Conservation (phyloP, 2,888 invertebrate species). For the Autographa pulchrina region DNA sequence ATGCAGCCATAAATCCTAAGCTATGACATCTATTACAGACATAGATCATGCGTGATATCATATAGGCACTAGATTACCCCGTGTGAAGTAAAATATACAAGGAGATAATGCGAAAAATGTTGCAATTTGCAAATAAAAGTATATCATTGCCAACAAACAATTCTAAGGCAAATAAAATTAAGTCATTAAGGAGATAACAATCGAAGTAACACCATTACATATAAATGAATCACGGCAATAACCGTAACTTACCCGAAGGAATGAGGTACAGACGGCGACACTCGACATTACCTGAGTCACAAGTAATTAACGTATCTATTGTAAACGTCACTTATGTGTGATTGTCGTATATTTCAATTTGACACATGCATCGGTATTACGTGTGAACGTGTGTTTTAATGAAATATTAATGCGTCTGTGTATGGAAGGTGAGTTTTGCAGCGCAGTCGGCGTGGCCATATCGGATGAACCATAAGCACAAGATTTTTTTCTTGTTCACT, state of each 20-base stretch:
- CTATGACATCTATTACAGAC: constrained; percentile 47
- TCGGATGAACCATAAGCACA: constrained; percentile 58
- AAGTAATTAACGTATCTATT: constrained; percentile 61
- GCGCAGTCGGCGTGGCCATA: constrained; percentile 64
- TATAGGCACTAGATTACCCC: constrained; percentile 19
- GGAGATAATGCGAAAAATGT: constrained; percentile 50
- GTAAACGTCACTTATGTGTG: constrained; percentile 73
- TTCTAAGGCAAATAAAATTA: constrained; percentile 56
- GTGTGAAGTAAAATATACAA: constrained; percentile 40
- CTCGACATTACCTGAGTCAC: constrained; percentile 48
- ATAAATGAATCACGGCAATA: constrained; percentile 49
- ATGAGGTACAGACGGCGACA: constrained; percentile 50
- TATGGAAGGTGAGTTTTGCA: constrained; percentile 64
- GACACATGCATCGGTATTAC: constrained; percentile 75
- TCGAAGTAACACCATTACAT: constrained; percentile 36
- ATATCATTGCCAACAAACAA: constrained; percentile 52
- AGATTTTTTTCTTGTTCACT: constrained; percentile 53
- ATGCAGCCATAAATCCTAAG: constrained; percentile 48
- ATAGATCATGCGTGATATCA: constrained; percentile 51
- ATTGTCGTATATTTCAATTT: constrained; percentile 78
- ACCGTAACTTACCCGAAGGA: constrained; percentile 40
- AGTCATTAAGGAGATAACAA: constrained; percentile 60
- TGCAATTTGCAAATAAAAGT: constrained; percentile 46
- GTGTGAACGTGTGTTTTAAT: constrained; percentile 70
- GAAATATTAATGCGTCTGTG: constrained; percentile 76